phyloP scores from a whole-genome alignment of 1,140 invertebrate genomes.

The Pteromalus puparum region DNA sequence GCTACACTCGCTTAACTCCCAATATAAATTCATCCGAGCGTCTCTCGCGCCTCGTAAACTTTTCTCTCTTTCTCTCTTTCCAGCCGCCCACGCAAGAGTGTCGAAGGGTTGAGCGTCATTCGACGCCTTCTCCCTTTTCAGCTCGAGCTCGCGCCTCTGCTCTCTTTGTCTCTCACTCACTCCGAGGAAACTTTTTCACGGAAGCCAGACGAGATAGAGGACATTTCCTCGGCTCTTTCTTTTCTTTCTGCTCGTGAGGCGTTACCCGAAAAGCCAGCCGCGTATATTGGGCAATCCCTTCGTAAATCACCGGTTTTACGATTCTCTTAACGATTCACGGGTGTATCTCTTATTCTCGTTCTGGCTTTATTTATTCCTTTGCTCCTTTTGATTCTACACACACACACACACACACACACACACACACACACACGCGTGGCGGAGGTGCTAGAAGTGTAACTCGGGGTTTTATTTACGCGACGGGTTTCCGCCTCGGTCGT shows the following conservation, averaged over 20 bases:
- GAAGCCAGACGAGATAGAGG: not conserved
- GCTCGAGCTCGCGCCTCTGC: not conserved
- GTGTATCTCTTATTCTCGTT: not conserved
- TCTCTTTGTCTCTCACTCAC: slow-evolving; percentile 27
- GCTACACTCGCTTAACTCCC: slow-evolving; percentile 20
- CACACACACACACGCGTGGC: no score
- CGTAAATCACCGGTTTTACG: slow-evolving; percentile 63
- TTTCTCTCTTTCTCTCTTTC: slow-evolving; percentile 6
- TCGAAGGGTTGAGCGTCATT: slow-evolving; percentile 43
- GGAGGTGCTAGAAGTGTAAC: not conserved
- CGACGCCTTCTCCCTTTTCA: slow-evolving; percentile 47
- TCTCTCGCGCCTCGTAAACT: slow-evolving; percentile 43
- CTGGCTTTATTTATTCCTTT: slow-evolving; percentile 8
- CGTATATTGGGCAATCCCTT: slow-evolving; percentile 45
- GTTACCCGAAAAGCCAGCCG: slow-evolving; percentile 13
- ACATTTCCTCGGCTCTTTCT: not conserved
- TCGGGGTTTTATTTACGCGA: not conserved
- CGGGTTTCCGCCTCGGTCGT: no score
- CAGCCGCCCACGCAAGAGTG: slow-evolving; percentile 38
- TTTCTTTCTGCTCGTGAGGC: not conserved
- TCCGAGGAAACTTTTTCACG: not conserved
- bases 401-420: no score
- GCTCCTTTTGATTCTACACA: not conserved
- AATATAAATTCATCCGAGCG: slow-evolving; percentile 40
- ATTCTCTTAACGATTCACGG: slow-evolving; percentile 53